Conservation (phyloP, 2,888 invertebrate genomes). For the Morpho deidamia region DNA sequence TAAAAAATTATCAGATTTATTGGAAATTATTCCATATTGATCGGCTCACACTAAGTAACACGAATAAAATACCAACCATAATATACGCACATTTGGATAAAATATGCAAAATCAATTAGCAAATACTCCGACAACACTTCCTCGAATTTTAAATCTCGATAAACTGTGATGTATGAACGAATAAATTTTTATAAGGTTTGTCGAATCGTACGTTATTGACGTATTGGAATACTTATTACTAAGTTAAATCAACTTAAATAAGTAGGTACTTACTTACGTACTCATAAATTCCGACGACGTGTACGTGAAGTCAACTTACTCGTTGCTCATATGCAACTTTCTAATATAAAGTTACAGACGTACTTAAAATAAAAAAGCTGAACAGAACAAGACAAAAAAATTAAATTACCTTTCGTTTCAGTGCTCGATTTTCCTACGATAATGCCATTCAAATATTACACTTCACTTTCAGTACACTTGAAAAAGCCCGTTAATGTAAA, state of each 20-base stretch:
- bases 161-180: slow-evolving; percentile 9
- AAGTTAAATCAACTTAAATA: slow-evolving; percentile 66
- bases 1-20: slow-evolving; percentile 56
- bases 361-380: slow-evolving; percentile 14
- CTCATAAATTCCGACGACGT: slow-evolving; percentile 50
- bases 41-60: slow-evolving; percentile 20
- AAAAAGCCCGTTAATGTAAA: slow-evolving; percentile 39
- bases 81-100: slow-evolving; percentile 24
- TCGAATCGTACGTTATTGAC: slow-evolving; percentile 31
- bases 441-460: slow-evolving; percentile 51
- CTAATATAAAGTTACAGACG: slow-evolving; percentile 56
- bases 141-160: slow-evolving; percentile 26
- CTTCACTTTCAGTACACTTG: slow-evolving; percentile 64
- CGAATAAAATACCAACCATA: slow-evolving; percentile 17
- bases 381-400: slow-evolving; percentile 12
- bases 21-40: slow-evolving; percentile 35
- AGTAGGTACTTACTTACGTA: slow-evolving; percentile 54
- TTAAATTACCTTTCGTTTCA: slow-evolving; percentile 59
- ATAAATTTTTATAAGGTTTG: slow-evolving; percentile 13
- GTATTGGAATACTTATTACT: slow-evolving; percentile 41
- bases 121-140: slow-evolving; percentile 19
- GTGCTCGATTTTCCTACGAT: slow-evolving; percentile 45
- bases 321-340: slow-evolving; percentile 66
- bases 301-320: slow-evolving; percentile 61
- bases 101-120: slow-evolving; percentile 26